Percentiles rank a stretch among this genome's conserved stretches.
These are phyloP conservation scores for Pegea sp. DNA, from an alignment of 23 tunicate genomes.

Conservation along the genomic window DNA sequence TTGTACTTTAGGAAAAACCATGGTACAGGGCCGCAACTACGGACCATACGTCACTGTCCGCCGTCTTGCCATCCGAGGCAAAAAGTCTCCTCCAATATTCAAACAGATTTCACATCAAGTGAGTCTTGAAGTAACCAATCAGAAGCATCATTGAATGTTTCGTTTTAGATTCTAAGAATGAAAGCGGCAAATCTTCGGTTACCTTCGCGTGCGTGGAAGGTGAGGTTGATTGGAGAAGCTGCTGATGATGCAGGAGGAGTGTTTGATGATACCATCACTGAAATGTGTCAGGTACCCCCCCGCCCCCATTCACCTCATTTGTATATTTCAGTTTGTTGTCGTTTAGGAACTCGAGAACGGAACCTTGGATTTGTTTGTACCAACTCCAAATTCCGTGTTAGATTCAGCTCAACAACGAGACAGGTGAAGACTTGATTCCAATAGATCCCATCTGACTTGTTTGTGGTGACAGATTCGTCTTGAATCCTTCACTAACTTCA, in stretches of 20 bases:
- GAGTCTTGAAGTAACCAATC: background rate
- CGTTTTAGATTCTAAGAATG: constrained; percentile 37
- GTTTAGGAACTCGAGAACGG: constrained; percentile 75
- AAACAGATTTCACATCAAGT: constrained; percentile 71
- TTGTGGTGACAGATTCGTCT: constrained; percentile 17
- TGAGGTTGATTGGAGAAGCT: constrained; percentile 87
- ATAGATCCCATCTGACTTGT: background rate
- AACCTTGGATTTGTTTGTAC: constrained; percentile 35
- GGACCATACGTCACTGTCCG: constrained; percentile 95
- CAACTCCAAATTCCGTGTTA: constrained; percentile 54
- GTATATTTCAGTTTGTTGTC: background rate
- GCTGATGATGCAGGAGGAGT: constrained; percentile 99
- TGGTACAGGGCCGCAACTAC: constrained; percentile 94
- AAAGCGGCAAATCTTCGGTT: constrained; percentile 62
- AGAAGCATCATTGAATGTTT: too few relatives aligned
- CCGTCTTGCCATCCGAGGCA: constrained; percentile 52
- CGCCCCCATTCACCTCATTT: background rate
- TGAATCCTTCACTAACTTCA: constrained; percentile 35
- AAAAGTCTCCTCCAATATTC: constrained; percentile 55
- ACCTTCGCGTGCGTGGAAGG: constrained; percentile 98
- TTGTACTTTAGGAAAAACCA: constrained; percentile 58
- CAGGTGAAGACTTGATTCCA: constrained; percentile 13
- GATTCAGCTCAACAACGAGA: constrained; percentile 61
- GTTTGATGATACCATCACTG: constrained; percentile 96
- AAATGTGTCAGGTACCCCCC: constrained; percentile 60